Evolutionary conservation across 2,888 invertebrate genomes (phyloP).

Genomic region (Synergus itoensis): DNA sequence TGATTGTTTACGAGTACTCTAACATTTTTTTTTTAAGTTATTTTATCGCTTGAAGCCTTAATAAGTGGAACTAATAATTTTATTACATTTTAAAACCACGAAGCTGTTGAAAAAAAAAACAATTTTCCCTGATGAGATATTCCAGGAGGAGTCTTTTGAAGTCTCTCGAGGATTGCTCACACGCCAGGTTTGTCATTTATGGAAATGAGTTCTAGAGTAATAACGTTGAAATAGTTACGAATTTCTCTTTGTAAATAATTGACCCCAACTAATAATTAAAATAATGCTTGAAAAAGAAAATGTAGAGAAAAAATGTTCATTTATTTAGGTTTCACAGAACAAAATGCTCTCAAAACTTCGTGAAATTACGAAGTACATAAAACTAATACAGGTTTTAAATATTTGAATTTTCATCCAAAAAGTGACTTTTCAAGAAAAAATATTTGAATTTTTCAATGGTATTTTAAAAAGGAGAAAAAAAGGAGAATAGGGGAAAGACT

Average conservation of each 20-base stretch:
- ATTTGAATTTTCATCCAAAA: neutral
- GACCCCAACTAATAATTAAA: neutral
- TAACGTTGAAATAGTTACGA: neutral
- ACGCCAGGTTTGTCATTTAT: neutral
- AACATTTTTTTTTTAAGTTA: neutral
- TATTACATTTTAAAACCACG: slow-evolving; percentile 16
- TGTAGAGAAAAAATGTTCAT: neutral
- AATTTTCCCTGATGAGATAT: slow-evolving; percentile 9
- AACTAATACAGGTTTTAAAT: no score
- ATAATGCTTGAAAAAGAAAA: neutral
- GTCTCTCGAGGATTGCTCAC: slow-evolving; percentile 14
- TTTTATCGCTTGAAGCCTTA: slow-evolving; percentile 3
- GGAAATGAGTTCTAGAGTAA: slow-evolving; percentile 3
- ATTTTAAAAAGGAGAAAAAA: neutral
- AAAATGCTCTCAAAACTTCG: no score
- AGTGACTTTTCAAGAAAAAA: neutral
- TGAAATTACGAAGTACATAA: no score
- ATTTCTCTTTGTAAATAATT: neutral
- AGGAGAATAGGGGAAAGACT: neutral
- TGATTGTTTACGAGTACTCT: neutral
- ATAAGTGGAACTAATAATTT: slow-evolving; percentile 26
- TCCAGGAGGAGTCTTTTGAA: slow-evolving; percentile 16
- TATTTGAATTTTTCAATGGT: neutral
- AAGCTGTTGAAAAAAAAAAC: neutral
- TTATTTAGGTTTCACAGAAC: no score